A percentile compares a stretch with the other conserved stretches of the same genome.
phyloP scores from a whole-genome alignment of 2,113 vertebrate genomes.

The Meriones unguiculatus region DNA sequence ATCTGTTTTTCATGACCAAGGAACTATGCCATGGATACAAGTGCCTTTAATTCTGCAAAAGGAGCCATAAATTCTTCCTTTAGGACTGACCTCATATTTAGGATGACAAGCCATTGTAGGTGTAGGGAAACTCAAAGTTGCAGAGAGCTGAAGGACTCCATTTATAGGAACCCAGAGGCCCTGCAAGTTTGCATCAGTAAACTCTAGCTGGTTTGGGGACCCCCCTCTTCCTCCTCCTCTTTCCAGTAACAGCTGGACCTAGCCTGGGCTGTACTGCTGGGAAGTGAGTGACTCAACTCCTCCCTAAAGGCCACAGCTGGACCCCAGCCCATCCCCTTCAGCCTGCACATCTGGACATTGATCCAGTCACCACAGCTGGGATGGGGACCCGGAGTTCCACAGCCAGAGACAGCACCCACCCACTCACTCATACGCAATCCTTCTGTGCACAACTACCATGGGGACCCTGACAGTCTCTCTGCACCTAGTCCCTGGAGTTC shows the following conservation, averaged over 20 bases:
- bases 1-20: not conserved
- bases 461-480: not conserved
- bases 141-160: not conserved
- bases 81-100: not conserved
- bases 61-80: not conserved
- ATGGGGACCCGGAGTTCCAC: slow-evolving; percentile 38
- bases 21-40: not conserved
- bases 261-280: slow-evolving; percentile 75
- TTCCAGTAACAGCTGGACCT: slow-evolving; percentile 80
- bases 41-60: slow-evolving; percentile 20
- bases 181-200: not conserved
- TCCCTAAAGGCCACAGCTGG: slow-evolving; percentile 78
- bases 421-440: not conserved
- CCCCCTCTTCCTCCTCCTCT: slow-evolving; percentile 64
- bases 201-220: slow-evolving; percentile 56
- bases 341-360: slow-evolving; percentile 74
- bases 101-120: not conserved
- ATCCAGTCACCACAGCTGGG: slow-evolving; percentile 29
- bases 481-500: not conserved
- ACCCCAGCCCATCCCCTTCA: slow-evolving; percentile 61
- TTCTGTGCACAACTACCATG: not conserved
- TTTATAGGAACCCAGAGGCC: not conserved
- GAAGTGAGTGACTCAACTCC: slow-evolving; percentile 77
- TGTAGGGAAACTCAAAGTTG: not conserved
- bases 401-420: not conserved